Conservation (phyloP, 2,113 vertebrate genomes). For the Corvus cornix region DNA sequence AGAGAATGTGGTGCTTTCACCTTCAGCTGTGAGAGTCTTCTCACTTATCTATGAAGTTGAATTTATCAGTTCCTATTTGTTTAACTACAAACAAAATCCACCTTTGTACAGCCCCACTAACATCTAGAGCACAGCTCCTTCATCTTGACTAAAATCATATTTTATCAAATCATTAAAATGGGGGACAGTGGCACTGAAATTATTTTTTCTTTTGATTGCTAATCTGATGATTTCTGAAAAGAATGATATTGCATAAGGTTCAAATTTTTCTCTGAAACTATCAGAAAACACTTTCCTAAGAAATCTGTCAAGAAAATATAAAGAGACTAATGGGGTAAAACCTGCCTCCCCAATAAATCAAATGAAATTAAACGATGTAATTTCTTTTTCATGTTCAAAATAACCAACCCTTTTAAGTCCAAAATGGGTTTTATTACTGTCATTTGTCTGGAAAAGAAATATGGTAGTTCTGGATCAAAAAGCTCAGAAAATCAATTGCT, state of each 20-base stretch:
- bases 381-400: not conserved
- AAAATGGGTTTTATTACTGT: not conserved
- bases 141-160: not conserved
- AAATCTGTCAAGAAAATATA: not conserved
- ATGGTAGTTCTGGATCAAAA: not conserved
- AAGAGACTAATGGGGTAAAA: not conserved
- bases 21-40: slow-evolving; percentile 60
- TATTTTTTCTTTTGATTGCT: not conserved
- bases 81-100: not conserved
- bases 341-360: not conserved
- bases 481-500: not conserved
- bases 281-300: not conserved
- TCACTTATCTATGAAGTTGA: not conserved
- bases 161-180: not conserved
- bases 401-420: not conserved
- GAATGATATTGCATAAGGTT: not conserved
- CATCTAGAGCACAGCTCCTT: not conserved
- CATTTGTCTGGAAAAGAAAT: not conserved
- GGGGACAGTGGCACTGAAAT: not conserved
- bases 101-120: not conserved
- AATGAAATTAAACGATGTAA: not conserved
- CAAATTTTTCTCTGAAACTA: not conserved
- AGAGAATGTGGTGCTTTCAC: slow-evolving; percentile 53
- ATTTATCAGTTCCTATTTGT: slow-evolving; percentile 17
- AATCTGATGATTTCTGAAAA: not conserved